Conservation (phyloP, 2,888 invertebrate genomes). For the Drosophila niveifrons region DNA sequence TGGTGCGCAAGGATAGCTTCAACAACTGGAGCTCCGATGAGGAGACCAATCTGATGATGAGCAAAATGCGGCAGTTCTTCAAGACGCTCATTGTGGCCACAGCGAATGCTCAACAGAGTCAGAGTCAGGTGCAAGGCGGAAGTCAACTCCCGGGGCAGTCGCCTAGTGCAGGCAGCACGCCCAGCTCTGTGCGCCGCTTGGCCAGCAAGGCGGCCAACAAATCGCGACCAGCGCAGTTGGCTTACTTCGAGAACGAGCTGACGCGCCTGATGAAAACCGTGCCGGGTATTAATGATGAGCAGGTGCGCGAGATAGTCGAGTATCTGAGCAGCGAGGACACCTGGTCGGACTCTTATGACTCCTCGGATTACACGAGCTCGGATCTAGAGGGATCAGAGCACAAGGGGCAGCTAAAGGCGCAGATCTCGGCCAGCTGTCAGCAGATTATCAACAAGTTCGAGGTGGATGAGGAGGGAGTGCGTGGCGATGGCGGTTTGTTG, state of each 20-base stretch:
- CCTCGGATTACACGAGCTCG: slow-evolving; percentile 95
- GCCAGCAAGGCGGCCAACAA: slow-evolving; percentile 64
- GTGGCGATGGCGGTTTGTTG: slow-evolving; percentile 86
- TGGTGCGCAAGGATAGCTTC: slow-evolving; percentile 94
- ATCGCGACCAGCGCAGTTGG: slow-evolving; percentile 93
- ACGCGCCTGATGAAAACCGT: slow-evolving; percentile 97
- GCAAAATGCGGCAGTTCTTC: slow-evolving; percentile 96
- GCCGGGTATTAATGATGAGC: slow-evolving; percentile 95
- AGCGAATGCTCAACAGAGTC: slow-evolving; percentile 85
- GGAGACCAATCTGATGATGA: slow-evolving; percentile 97
- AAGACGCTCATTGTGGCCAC: slow-evolving; percentile 93
- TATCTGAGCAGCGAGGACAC: slow-evolving; percentile 96
- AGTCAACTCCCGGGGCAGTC: slow-evolving; percentile 83
- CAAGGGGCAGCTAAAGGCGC: slow-evolving; percentile 91
- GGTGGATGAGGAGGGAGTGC: slow-evolving; percentile 87
- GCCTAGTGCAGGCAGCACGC: slow-evolving; percentile 70
- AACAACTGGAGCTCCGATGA: slow-evolving; percentile 98
- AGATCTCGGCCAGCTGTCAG: slow-evolving; percentile 95
- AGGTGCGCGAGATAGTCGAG: slow-evolving; percentile 96
- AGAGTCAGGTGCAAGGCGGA: slow-evolving; percentile 69
- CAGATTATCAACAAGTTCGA: slow-evolving; percentile 95
- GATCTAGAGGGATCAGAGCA: slow-evolving; percentile 90
- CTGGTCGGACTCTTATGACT: slow-evolving; percentile 97
- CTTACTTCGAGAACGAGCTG: slow-evolving; percentile 95
- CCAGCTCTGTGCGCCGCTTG: slow-evolving; percentile 58